Conservation (phyloP, 2,113 vertebrate species). For the Baryphthengus martii region DNA sequence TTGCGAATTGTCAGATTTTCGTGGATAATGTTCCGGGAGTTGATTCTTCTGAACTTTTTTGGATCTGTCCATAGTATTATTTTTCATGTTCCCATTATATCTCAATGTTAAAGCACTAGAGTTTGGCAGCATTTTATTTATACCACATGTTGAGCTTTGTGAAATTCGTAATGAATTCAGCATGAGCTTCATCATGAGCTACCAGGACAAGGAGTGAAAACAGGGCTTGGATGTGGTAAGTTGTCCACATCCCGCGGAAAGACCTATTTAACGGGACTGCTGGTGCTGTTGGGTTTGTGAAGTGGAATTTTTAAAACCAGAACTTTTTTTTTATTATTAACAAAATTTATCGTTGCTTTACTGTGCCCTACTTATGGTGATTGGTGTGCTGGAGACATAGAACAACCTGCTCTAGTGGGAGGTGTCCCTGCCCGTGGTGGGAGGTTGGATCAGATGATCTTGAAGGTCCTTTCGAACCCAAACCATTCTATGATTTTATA, state of each 20-base stretch:
- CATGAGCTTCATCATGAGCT: neutral
- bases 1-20: neutral
- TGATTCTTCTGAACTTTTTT: neutral
- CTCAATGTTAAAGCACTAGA: neutral
- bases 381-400: neutral
- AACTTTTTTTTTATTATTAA: neutral
- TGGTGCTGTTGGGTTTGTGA: neutral
- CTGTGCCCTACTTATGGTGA: neutral
- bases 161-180: neutral
- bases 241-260: fast-evolving
- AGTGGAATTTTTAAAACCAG: neutral
- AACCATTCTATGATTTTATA: neutral
- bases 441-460: too few species aligned
- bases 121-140: neutral
- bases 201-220: neutral
- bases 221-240: fast-evolving
- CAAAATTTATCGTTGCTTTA: neutral
- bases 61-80: neutral
- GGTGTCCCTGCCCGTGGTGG: too few species aligned
- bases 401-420: too few species aligned
- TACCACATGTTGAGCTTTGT: neutral
- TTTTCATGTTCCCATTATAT: neutral
- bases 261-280: neutral
- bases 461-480: too few species aligned
- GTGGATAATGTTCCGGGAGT: fast-evolving